Conservation (phyloP, 2,888 invertebrate genomes). For the Drosophila setosimentum region DNA sequence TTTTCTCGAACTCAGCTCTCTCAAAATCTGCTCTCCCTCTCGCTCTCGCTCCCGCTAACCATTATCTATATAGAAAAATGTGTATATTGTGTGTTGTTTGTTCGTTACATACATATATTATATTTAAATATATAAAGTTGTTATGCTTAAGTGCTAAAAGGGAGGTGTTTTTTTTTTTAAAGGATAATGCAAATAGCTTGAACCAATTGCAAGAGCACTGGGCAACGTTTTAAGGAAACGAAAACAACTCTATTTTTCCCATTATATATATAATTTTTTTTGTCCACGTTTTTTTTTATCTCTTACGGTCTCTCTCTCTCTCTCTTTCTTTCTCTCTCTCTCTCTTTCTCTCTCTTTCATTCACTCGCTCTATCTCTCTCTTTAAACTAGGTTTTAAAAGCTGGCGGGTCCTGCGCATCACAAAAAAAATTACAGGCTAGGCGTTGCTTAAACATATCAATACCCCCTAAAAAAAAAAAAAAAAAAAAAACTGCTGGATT, state of each 20-base stretch:
- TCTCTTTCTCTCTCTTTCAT: constrained; percentile 9
- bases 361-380: constrained; percentile 13
- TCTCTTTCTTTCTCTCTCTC: constrained; percentile 6
- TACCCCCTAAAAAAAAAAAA: constrained; percentile 26
- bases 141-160: constrained; percentile 57
- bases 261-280: constrained; percentile 1
- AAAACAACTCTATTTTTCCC: constrained; percentile 20
- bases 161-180: constrained; percentile 14
- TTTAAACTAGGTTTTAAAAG: constrained; percentile 64
- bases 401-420: constrained; percentile 67
- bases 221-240: constrained; percentile 54
- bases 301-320: constrained; percentile 4
- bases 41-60: constrained; percentile 21
- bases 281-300: constrained; percentile 3
- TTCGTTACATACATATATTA: constrained; percentile 51
- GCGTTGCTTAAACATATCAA: constrained; percentile 42
- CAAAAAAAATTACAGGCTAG: constrained; percentile 53
- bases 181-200: constrained; percentile 42
- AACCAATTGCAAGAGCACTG: constrained; percentile 62
- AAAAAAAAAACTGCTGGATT: constrained; percentile 20
- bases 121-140: constrained; percentile 35
- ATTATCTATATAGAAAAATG: constrained; percentile 36
- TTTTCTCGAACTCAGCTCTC: constrained; percentile 9
- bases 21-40: constrained; percentile 2
- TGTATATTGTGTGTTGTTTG: constrained; percentile 10